phyloP scores from a whole-genome alignment of 2,797 vertebrate genomes.

The Glyptemys insculpta region DNA sequence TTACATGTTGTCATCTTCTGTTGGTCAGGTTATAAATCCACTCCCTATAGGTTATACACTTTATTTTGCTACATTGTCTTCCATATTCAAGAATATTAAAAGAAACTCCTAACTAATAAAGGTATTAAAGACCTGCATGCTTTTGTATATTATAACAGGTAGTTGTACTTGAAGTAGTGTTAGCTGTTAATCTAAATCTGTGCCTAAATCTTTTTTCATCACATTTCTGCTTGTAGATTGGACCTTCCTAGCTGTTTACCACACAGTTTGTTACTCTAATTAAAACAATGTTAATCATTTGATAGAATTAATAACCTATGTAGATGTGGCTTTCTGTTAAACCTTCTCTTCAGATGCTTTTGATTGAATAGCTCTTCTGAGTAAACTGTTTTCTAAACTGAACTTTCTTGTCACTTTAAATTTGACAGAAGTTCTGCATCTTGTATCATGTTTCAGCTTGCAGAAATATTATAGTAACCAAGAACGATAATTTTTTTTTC shows the following conservation, averaged over 20 bases:
- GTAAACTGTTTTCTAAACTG: conserved; percentile 4
- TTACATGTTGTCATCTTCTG: background rate
- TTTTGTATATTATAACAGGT: background rate
- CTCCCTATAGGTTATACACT: background rate
- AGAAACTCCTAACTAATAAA: background rate
- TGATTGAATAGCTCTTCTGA: background rate
- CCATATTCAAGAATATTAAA: background rate
- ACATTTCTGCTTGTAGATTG: background rate
- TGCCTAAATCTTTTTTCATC: background rate
- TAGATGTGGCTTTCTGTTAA: background rate
- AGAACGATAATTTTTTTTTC: conserved; percentile 30
- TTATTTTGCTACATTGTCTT: background rate
- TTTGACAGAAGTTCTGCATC: conserved; percentile 14
- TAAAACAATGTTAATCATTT: background rate
- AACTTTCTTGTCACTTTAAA: background rate
- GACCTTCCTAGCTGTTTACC: background rate
- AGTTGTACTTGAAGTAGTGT: background rate
- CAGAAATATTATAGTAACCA: conserved; percentile 1
- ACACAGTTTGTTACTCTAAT: background rate
- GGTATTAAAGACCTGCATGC: background rate
- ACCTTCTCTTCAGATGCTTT: background rate
- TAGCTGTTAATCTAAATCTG: background rate
- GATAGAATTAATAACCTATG: background rate
- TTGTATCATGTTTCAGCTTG: background rate
- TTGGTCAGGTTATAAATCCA: background rate